Evolutionary conservation across 2,797 vertebrate genomes (phyloP), one percentile per base, ranked within the genome.

Genomic region (Hyperoplus lanceolatus): DNA sequence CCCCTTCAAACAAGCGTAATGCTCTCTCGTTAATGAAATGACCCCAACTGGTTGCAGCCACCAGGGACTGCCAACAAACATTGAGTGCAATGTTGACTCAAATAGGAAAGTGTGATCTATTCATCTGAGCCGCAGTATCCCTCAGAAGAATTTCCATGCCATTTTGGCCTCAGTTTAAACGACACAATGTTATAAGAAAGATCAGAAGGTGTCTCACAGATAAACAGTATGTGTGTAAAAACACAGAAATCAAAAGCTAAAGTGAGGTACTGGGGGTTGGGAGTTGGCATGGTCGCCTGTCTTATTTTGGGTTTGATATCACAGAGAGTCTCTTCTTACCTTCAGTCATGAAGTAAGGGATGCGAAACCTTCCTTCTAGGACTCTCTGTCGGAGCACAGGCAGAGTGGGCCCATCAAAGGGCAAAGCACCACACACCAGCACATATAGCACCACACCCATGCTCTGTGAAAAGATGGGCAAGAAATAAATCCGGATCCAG

Each of bases 261-360:
- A 29, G 9, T 42, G 21, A 74, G 12, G 48, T 42, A 45, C 5
- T 4, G 18, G 38, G 8, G 21, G 62, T 55, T 45, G 48, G 38
- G 38, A 43, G 29, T 8, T 41, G 57, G 70, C 60, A 39, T 3
- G 6, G 10, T 54, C 12, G 45, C 41, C 1, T 1, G 1, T 70
- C 29, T 61, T 18, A 48, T 61, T 50, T 58, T 48, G 11, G 70
- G 45, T 61, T 49, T 43, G n/a, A 10, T 36, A 59, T 63, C 14
- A 7, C 46, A 39, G 29, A 42, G 18, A 56, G 6, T 43, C 29
- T 79, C n/a, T 6, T 81, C 72, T 93, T 96, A 99, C 98, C 98
- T 99, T 99, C 98, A 74, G 98, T 99, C 98, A 99, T 99, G 90
- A 99, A 99, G 90, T 99, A 99, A 0, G 98, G 98, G 92, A 99